Evolutionary conservation across 2,113 vertebrate genomes (phyloP), one percentile per base, ranked within the genome.

Genomic region (Girardinichthys multiradiatus): DNA sequence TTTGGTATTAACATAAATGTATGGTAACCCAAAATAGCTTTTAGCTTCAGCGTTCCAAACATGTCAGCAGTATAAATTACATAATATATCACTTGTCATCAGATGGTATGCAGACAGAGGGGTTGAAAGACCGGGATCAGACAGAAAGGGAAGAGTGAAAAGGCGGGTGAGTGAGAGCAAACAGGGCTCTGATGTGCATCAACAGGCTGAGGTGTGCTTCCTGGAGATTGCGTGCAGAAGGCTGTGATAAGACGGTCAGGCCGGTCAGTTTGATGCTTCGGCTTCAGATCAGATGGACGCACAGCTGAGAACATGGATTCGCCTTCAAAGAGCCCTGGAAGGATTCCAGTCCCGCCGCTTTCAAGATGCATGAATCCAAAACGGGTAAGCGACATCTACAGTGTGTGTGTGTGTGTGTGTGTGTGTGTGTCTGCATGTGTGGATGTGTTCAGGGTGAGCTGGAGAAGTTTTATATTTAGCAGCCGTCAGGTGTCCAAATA

Each of bases 281-380:
- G 76, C 67, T 64, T 63, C 17, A 3, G 69, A 66, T 72, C 86
- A 90, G 84, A 86, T 80, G 80, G 89, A 88, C 81, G 14, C 37
- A 27, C 39, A 21, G 76, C 74, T 64, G 37, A 74, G 58, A 73
- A 72, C 68, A 45, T 8, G 33, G 72, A 59, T 35, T 86, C 76
- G 29, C 84, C 91, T 93, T 93, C 90, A 94, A 93, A 94, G 90
- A 83, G 78, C 0, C 17, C 85, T 87, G 74, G 85, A 88, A 83
- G 87, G 68, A 85, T 87, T 88, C 81, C 72, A 86, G 79, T 72
- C 57, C 77, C 82, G 78, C 72, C 74, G 76, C 68, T 51, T 26
- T 74, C 61, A 82, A 80, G 76, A 71, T 79, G 79, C 17, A 68
- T 42, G 72, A 69, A 68, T 51, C 62, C 68, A 57, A 77, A 64